Evolutionary conservation across 2,113 vertebrate species (phyloP).

Genomic region (Trogon melanurus): DNA sequence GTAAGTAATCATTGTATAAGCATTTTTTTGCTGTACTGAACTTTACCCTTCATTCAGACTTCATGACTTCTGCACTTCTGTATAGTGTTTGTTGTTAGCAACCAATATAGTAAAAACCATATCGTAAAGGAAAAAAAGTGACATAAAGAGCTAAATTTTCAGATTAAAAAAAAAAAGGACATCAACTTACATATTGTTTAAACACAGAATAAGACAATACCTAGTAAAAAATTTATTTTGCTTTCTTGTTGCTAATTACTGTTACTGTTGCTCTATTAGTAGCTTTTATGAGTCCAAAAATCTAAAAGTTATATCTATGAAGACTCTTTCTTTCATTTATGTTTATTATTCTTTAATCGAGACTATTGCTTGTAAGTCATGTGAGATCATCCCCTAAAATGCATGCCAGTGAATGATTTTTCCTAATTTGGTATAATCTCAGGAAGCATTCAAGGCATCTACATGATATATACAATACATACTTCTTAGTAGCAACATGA

Average conservation of each 20-base stretch:
- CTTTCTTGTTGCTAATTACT: neutral
- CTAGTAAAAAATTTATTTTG: neutral
- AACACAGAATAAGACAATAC: neutral
- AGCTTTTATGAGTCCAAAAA: neutral
- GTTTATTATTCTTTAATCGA: neutral
- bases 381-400: neutral
- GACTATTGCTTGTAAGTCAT: neutral
- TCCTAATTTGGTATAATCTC: neutral
- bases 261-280: neutral
- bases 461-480: neutral
- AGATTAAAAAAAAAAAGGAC: neutral
- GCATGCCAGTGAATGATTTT: neutral
- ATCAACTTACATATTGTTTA: neutral
- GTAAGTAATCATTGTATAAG: neutral
- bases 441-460: neutral
- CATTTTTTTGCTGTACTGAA: neutral
- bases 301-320: neutral
- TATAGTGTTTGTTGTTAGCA: neutral
- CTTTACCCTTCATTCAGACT: neutral
- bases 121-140: neutral
- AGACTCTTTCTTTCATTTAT: neutral
- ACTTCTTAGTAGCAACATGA: neutral
- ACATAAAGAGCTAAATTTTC: neutral
- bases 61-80: neutral
- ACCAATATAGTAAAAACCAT: neutral